Evolutionary conservation across 1,140 invertebrate genomes (phyloP), one percentile per base, ranked within the genome.

Genomic region (Drosophila ohnishii): DNA sequence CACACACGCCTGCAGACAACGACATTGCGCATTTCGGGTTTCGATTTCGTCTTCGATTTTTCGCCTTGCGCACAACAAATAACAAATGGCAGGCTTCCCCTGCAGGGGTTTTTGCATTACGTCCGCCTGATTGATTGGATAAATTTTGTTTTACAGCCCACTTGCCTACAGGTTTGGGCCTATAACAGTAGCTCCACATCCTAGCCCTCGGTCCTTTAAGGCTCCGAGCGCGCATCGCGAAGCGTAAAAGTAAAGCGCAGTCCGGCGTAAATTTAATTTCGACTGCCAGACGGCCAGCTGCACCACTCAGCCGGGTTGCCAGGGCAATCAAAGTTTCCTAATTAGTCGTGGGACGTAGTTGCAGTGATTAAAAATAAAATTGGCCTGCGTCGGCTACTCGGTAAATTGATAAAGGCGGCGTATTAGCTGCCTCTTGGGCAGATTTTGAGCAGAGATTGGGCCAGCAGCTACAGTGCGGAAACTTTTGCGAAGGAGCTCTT

Each of bases 101-200:
- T 22, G 51, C 32, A 22, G 47, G 65, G 66, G 48, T 66, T 66
- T 59, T 22, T 65, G 72, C 32, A 51, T 47, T 83, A 69, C 64
- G 48, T 66, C 55, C 60, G 82, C 70, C 74, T 63, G 72, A 81
- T 73, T 79, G 83, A 87, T 88, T 80, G 64, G 60, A 62, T 59
- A 65, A 70, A 78, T 69, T 74, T 34, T 14, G 44, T 53, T 83
- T 75, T 69, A 61, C 56, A 75, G 42, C 39, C 16, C 39, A 25
- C 44, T 50, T 35, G 30, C 44, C 9, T 9, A 55, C 50, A 72
- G 32, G 60, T 19, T 53, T 37, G 14, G 25, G 70, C 62, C 59
- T 42, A 63, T 59, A 56, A 28, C 55, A 42, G 30, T 7, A 16
- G 34, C 19, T 40, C 28, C 11, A n/a, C 35, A 60, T 19, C 19